Evolutionary conservation across 2,797 vertebrate species (phyloP).

Genomic region (Sebastes kiyomatsui): DNA sequence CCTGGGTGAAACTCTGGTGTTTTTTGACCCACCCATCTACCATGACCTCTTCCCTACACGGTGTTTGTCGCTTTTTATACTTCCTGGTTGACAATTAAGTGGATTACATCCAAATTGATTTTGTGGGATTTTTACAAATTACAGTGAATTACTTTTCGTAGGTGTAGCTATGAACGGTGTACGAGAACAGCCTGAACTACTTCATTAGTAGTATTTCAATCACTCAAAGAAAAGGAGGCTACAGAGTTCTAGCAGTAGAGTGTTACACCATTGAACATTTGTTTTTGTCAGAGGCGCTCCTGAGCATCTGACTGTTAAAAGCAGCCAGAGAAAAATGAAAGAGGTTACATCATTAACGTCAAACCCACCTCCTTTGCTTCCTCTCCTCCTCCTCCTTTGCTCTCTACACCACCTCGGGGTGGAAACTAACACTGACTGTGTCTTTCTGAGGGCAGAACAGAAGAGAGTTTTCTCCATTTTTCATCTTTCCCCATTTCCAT

Average conservation of each 20-base stretch:
- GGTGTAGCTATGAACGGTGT: too few relatives aligned
- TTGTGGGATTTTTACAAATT: too few relatives aligned
- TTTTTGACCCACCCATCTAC: too few relatives aligned
- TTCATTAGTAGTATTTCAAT: not conserved
- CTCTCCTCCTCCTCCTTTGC: slow-evolving; percentile 5
- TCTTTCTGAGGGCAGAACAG: slow-evolving; percentile 53
- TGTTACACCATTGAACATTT: not conserved
- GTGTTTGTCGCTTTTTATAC: too few relatives aligned
- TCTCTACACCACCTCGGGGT: slow-evolving; percentile 40
- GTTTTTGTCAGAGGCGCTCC: not conserved
- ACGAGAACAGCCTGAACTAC: not conserved
- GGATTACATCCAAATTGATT: too few relatives aligned
- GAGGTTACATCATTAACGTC: slow-evolving; percentile 26
- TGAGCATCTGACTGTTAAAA: slow-evolving; percentile 7
- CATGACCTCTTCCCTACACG: too few relatives aligned
- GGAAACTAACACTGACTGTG: slow-evolving; percentile 42
- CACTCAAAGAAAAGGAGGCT: not conserved
- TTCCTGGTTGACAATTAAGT: too few relatives aligned
- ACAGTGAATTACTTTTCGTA: too few relatives aligned
- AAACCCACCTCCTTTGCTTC: slow-evolving; percentile 5
- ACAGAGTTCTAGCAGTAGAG: not conserved
- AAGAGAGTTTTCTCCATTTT: slow-evolving; percentile 43
- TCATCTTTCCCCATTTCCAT: slow-evolving; percentile 45
- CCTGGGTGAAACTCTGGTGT: too few relatives aligned
- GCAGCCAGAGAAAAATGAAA: slow-evolving; percentile 11